Conservation (phyloP, 2,797 vertebrate genomes). For the Phrynocephalus guinanensis region DNA sequence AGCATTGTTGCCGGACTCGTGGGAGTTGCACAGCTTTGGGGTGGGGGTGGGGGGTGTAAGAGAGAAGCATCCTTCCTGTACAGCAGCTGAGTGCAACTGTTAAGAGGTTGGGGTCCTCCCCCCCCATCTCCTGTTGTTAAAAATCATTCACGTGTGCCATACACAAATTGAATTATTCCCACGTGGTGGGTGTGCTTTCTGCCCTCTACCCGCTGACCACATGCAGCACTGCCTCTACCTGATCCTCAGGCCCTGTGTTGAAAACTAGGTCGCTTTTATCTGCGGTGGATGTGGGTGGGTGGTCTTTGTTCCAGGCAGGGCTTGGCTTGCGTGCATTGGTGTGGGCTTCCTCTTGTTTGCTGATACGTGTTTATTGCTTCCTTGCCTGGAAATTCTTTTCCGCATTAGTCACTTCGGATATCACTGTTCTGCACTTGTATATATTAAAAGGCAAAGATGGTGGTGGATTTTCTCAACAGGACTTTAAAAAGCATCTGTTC, state of each 20-base stretch:
- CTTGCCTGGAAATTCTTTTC: slow-evolving; percentile 11
- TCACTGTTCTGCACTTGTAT: neutral
- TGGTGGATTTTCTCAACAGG: neutral
- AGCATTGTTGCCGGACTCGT: neutral
- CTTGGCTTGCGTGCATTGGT: slow-evolving; percentile 1
- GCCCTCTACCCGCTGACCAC: neutral
- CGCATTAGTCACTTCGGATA: neutral
- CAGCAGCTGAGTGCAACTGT: neutral
- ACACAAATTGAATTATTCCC: neutral
- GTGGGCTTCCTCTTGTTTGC: slow-evolving; percentile 1
- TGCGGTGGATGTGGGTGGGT: slow-evolving; percentile 2
- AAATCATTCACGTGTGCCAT: neutral
- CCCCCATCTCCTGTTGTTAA: neutral
- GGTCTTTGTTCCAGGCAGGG: slow-evolving; percentile 62
- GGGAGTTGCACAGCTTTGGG: neutral
- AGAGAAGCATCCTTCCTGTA: neutral
- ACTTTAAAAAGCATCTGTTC: neutral
- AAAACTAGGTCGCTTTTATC: slow-evolving; percentile 61
- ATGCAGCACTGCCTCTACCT: slow-evolving; percentile 38
- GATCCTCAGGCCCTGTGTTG: slow-evolving; percentile 37
- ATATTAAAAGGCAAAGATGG: neutral
- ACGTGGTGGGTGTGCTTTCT: neutral
- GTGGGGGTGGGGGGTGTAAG: too few relatives aligned
- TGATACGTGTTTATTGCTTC: slow-evolving; percentile 6
- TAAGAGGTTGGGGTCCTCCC: neutral